These are phyloP conservation scores for Eupithecia exiguata DNA, from an alignment of 2,888 invertebrate species.

Conservation along the genomic window DNA sequence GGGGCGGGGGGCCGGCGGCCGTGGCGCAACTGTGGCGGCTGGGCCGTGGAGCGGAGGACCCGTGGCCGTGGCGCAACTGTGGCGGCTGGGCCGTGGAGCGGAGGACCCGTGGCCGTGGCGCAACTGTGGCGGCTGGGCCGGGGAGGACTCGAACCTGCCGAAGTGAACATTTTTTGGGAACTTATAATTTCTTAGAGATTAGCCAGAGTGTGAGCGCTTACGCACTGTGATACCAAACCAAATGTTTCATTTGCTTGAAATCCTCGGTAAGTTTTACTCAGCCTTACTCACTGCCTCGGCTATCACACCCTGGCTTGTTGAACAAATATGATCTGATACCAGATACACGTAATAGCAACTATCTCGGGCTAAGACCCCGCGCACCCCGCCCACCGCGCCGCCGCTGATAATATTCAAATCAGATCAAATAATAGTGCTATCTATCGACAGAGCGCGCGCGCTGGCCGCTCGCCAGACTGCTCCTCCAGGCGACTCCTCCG, in stretches of 20 bases:
- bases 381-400: background rate
- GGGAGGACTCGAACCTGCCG: no score
- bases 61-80: no score
- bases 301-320: background rate
- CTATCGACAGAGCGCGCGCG: slow-evolving; percentile 46
- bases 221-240: background rate
- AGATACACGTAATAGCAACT: background rate
- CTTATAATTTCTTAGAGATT: no score
- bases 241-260: background rate
- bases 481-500: background rate
- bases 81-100: no score
- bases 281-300: background rate
- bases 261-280: background rate
- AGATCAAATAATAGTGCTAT: slow-evolving; percentile 76
- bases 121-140: no score
- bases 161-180: no score
- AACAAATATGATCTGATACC: background rate
- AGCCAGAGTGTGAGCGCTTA: no score
- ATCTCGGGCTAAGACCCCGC: background rate
- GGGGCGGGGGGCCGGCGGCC: no score
- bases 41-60: no score
- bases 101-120: no score
- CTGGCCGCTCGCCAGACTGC: background rate
- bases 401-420: slow-evolving; percentile 66
- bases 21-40: no score